Conservation (phyloP, 2,888 invertebrate species). For the Pseudolycoriella hygida region DNA sequence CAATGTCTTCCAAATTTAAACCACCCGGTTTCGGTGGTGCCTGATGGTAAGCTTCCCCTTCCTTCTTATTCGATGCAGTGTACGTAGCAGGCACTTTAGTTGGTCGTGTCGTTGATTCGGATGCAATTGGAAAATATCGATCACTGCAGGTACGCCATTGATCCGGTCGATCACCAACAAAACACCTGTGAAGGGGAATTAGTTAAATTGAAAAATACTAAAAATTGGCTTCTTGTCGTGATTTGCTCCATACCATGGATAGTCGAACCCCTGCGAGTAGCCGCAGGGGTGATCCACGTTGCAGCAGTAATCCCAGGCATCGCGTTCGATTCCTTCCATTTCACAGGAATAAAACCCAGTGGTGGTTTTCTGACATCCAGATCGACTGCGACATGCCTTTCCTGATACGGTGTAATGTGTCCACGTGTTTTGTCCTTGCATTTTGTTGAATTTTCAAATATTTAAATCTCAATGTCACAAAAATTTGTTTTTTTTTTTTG, state of each 20-base stretch:
- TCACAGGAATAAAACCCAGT: conserved; percentile 76
- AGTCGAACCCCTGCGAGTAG: conserved; percentile 61
- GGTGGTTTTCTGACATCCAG: conserved; percentile 49
- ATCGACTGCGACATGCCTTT: conserved; percentile 54
- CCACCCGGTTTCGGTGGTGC: conserved; percentile 26
- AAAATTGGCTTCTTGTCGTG: no score
- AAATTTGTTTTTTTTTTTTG: conserved; percentile 7
- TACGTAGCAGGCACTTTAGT: conserved; percentile 8
- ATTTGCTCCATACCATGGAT: conserved; percentile 48
- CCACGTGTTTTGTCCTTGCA: conserved; percentile 39
- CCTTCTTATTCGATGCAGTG: conserved; percentile 10
- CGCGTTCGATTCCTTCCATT: conserved; percentile 48
- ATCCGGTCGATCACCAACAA: conserved; percentile 56
- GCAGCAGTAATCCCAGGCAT: conserved; percentile 76
- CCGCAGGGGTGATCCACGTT: conserved; percentile 68
- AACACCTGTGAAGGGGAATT: conserved; percentile 57
- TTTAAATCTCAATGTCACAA: no score
- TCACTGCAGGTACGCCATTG: conserved; percentile 83
- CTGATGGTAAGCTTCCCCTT: conserved; percentile 20
- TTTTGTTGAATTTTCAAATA: conserved; percentile 16
- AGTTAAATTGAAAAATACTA: no score
- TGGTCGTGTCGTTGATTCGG: conserved; percentile 1
- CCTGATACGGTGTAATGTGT: conserved; percentile 66
- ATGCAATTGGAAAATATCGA: conserved; percentile 44
- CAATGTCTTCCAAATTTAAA: conserved; percentile 24